Percentiles rank a stretch among this genome's conserved stretches.
Evolutionary conservation across 2,113 vertebrate genomes (phyloP).

Genomic region (Hydrolagus affinis): DNA sequence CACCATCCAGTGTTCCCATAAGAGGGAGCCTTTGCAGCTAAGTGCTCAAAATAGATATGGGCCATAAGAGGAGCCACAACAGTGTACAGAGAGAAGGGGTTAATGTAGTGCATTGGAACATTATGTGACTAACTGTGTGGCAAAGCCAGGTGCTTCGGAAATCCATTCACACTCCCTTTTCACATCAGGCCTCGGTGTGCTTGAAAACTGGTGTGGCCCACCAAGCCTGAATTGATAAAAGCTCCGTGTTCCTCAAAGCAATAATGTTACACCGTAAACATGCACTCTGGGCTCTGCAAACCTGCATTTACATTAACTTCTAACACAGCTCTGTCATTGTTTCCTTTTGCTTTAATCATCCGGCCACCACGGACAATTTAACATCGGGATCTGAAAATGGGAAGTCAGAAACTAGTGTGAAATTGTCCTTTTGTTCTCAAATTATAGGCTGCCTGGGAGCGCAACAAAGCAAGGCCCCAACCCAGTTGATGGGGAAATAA

Average conservation of each 20-base stretch:
- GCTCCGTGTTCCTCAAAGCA: neutral
- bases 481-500: neutral
- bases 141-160: neutral
- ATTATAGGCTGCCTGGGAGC: neutral
- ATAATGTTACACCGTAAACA: neutral
- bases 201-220: neutral
- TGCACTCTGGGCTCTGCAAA: neutral
- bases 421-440: constrained; percentile 20
- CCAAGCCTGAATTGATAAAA: neutral
- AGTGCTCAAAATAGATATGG: no score
- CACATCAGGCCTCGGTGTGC: neutral
- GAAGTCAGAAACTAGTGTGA: constrained; percentile 13
- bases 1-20: no score
- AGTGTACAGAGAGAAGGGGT: neutral
- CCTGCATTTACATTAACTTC: neutral
- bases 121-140: neutral
- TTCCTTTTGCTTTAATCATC: constrained; percentile 11
- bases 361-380: neutral
- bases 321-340: neutral
- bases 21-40: no score
- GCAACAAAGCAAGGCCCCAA: neutral
- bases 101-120: neutral
- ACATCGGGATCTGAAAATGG: constrained; percentile 9
- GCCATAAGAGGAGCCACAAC: neutral
- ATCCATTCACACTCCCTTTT: neutral